Evolutionary conservation across 2,888 invertebrate species (phyloP).

Genomic region (Tipula vernalis): DNA sequence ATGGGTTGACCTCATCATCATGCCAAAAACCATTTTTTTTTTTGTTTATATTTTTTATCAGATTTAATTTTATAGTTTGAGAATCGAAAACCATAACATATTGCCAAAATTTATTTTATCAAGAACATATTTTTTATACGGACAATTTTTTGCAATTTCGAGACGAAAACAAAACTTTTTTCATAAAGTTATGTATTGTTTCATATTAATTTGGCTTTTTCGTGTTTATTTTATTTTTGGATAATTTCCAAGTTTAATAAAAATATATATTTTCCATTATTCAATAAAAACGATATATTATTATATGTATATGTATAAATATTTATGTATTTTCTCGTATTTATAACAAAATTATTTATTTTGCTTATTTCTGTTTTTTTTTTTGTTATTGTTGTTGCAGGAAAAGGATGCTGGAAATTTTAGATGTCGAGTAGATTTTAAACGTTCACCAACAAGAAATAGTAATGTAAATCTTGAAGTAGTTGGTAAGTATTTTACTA

Average conservation of each 20-base stretch:
- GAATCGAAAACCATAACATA: no score
- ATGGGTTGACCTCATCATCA: neutral
- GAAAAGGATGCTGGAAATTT: constrained; percentile 61
- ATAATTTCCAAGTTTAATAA: neutral
- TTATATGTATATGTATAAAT: neutral
- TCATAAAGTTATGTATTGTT: neutral
- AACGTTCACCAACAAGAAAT: constrained; percentile 62
- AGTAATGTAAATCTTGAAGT: constrained; percentile 65
- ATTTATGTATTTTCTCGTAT: neutral
- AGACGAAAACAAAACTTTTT: no score
- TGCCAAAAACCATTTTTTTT: neutral
- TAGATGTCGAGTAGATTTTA: constrained; percentile 66
- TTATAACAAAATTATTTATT: neutral
- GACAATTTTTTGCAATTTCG: no score
- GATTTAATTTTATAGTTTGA: no score
- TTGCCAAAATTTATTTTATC: no score
- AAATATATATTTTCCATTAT: neutral
- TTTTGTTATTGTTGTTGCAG: constrained; percentile 22
- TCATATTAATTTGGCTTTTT: neutral
- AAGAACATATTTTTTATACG: no score
- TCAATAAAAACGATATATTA: neutral
- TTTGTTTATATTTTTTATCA: no score
- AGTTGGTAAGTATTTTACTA: constrained; percentile 48
- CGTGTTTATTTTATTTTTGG: neutral
- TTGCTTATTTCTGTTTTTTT: neutral